Conservation (phyloP, 2,113 vertebrate species). For the Coracopsis vasa region DNA sequence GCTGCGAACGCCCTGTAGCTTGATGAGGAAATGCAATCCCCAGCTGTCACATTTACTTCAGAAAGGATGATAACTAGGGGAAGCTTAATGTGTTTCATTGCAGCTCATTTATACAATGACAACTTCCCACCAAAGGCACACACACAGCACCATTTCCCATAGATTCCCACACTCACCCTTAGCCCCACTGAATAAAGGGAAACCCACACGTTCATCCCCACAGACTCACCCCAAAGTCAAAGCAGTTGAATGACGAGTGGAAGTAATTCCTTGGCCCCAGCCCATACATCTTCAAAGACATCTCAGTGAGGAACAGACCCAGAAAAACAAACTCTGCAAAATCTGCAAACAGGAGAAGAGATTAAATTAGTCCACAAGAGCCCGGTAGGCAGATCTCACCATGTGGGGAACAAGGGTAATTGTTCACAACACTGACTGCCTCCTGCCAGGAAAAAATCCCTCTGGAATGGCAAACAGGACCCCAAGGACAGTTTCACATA, state of each 20-base stretch:
- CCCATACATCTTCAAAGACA: conserved; percentile 97
- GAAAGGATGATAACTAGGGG: background rate
- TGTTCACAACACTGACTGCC: background rate
- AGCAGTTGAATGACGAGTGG: conserved; percentile 98
- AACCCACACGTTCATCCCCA: background rate
- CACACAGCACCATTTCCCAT: background rate
- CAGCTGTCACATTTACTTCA: background rate
- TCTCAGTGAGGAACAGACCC: conserved; percentile 94
- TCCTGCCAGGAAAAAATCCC: background rate
- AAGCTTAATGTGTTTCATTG: background rate
- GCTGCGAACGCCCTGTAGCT: background rate
- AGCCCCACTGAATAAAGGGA: rapidly evolving
- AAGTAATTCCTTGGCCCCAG: conserved; percentile 95
- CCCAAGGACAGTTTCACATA: background rate
- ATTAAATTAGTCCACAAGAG: background rate
- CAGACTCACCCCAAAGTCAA: conserved; percentile 92
- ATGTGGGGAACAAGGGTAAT: background rate
- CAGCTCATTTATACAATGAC: background rate
- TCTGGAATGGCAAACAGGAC: background rate
- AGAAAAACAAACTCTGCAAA: conserved; percentile 97
- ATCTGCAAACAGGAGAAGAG: conserved; percentile 76
- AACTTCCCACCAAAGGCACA: background rate
- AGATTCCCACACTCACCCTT: background rate
- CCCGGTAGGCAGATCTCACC: background rate
- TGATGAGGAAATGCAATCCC: background rate